Base-by-base conservation (phyloP, 1,140 invertebrate species). In the Eupristina koningsbergeri region DNA sequence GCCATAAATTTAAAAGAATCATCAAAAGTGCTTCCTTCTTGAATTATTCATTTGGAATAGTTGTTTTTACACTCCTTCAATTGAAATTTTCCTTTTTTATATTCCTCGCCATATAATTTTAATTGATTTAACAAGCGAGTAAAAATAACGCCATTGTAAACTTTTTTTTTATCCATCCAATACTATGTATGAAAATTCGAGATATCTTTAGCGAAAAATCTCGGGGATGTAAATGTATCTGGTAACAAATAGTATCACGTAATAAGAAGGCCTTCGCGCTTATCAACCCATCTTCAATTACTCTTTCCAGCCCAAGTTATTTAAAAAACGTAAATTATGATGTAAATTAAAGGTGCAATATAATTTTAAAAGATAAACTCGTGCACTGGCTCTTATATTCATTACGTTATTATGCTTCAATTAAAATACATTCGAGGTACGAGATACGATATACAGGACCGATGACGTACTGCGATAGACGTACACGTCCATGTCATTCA, bases 401-500 rank as follows among this genome's bases (percentile, higher is more conserved):
- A 61, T 34, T 31, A 45, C 17, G 80, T 81, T 58, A 81, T 81
- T 74, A 81, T 39, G 29, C 41, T 82, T 64, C 50, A 47, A 82
- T 82, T 82, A 82, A 76, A 82, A 76, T 67, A 50, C 73, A 76
- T n/a, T n/a, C 31, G 19, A 47, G 6, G 50, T 29, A 47, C 61
- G 47, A 17, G 31, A 26, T 19, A 22, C 1, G 67, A 41, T 36
- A 41, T 41, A 71, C 26, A 11, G n/a, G 3, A 8, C 73, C 45
- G 73, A 75, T 75, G 41, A 53, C 45, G 29, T 50, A 36, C 11
- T 26, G 9, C 34, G 31, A 36, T 31, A 50, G 63, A 26, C 6
- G 34, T 3, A 45, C n/a, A 69, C 64, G 17, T 26, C 80, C 26
- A 79, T 83, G 82, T 83, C 82, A 83, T 79, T 83, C 82, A 83